phyloP scores from a whole-genome alignment of 2,113 vertebrate genomes.

The Tonatia bakeri region DNA sequence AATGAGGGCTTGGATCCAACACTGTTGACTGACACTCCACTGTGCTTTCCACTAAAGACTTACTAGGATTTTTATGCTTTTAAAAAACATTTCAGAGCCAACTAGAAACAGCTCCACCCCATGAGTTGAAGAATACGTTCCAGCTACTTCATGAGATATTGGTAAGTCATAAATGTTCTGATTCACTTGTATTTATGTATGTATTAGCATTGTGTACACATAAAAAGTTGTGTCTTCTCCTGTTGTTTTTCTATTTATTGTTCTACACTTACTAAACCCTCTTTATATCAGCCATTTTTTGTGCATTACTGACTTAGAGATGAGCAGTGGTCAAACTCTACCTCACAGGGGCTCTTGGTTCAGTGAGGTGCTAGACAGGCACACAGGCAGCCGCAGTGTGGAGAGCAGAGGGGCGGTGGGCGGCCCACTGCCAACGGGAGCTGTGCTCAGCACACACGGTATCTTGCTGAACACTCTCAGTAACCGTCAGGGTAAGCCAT shows the following conservation, averaged over 20 bases:
- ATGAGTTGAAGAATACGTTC: slow-evolving; percentile 97
- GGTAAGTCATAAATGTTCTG: slow-evolving; percentile 80
- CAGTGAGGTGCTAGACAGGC: not conserved
- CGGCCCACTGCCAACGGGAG: accelerated
- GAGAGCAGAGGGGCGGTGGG: accelerated
- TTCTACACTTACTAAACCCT: not conserved
- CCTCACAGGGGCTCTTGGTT: not conserved
- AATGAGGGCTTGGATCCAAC: not conserved
- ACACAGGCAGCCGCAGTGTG: not conserved
- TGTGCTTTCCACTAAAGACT: not conserved
- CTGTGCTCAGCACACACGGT: not conserved
- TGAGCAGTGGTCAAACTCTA: not conserved
- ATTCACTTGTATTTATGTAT: not conserved
- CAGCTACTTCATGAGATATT: slow-evolving; percentile 96
- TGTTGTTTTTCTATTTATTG: not conserved
- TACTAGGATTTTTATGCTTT: slow-evolving; percentile 22
- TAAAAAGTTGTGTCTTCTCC: not conserved
- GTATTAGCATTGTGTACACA: not conserved
- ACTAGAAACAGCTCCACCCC: slow-evolving; percentile 94
- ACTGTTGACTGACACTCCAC: not conserved
- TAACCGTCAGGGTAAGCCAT: not conserved
- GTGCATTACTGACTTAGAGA: not conserved
- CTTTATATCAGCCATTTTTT: not conserved
- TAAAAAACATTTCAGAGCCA: slow-evolving; percentile 85
- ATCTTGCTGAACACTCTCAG: not conserved